phyloP scores from a whole-genome alignment of 1,140 invertebrate species.

The Musca vetustissima region DNA sequence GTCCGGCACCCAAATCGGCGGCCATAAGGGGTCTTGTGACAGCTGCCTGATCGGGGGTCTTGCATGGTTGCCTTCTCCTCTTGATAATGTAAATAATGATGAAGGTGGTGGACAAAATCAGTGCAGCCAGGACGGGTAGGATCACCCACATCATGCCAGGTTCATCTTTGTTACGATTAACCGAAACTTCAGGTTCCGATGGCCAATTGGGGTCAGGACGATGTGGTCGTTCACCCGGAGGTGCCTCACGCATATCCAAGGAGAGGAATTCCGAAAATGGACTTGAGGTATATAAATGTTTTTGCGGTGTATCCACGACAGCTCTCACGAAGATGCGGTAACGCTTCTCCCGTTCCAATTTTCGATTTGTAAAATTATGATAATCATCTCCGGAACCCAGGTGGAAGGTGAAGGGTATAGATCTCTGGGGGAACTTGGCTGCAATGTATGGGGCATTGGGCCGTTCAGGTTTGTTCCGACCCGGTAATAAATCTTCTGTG shows the following conservation, averaged over 20 bases:
- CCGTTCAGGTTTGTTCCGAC: constrained; percentile 66
- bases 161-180: constrained; percentile 76
- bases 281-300: constrained; percentile 93
- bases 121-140: constrained; percentile 77
- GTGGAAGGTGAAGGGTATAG: constrained; percentile 88
- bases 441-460: constrained; percentile 86
- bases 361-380: constrained; percentile 86
- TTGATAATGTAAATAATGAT: constrained; percentile 79
- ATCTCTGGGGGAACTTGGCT: constrained; percentile 87
- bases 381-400: constrained; percentile 86
- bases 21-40: constrained; percentile 86
- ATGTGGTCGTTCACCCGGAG: constrained; percentile 81
- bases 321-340: constrained; percentile 94
- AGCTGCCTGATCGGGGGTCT: constrained; percentile 85
- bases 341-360: constrained; percentile 75
- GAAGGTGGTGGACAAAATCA: constrained; percentile 74
- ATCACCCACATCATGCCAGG: constrained; percentile 86
- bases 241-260: constrained; percentile 84
- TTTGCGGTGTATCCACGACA: constrained; percentile 91
- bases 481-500: constrained; percentile 79
- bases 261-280: constrained; percentile 88
- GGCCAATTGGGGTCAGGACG: constrained; percentile 80
- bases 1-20: constrained; percentile 69
- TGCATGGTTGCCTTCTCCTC: constrained; percentile 79
- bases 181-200: constrained; percentile 74